A percentile compares a stretch with the other conserved stretches of the same genome.
phyloP scores from a whole-genome alignment of 2,797 vertebrate genomes.

The Sebastes oblongus region DNA sequence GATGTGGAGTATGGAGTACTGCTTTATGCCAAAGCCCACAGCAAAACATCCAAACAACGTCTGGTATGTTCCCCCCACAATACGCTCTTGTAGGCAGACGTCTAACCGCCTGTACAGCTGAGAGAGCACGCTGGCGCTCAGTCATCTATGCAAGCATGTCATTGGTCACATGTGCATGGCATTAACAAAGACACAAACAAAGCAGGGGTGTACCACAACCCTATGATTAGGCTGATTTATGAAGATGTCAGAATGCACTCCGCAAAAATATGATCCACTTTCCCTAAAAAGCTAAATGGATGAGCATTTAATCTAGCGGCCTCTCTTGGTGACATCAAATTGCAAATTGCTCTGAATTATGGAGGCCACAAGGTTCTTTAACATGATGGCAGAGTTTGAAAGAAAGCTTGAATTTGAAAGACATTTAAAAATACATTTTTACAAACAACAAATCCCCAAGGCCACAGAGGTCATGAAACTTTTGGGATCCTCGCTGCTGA shows the following conservation, averaged over 20 bases:
- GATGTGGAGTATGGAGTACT: not conserved
- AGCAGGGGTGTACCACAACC: constrained; percentile 69
- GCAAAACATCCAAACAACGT: constrained; percentile 54
- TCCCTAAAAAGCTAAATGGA: constrained; percentile 55
- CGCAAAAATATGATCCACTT: constrained; percentile 56
- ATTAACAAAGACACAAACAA: constrained; percentile 77
- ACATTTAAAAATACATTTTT: constrained; percentile 42
- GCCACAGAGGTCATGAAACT: constrained; percentile 19
- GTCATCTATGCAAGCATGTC: constrained; percentile 58
- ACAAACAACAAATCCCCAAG: constrained; percentile 25
- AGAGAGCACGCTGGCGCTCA: constrained; percentile 37
- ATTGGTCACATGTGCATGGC: constrained; percentile 70
- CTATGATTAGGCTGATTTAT: constrained; percentile 75
- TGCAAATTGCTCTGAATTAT: constrained; percentile 40
- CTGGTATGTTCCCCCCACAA: constrained; percentile 30
- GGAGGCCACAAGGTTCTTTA: constrained; percentile 9
- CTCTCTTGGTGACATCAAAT: constrained; percentile 48
- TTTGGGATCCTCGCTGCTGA: not conserved
- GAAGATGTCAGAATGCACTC: constrained; percentile 63
- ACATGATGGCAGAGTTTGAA: constrained; percentile 15
- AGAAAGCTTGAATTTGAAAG: constrained; percentile 7
- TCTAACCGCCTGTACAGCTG: constrained; percentile 51
- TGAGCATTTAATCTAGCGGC: constrained; percentile 44
- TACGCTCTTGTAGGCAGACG: constrained; percentile 30
- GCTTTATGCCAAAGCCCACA: constrained; percentile 33